These are phyloP conservation scores for Gymnosoma rotundatum DNA, from an alignment of 2,888 invertebrate genomes.

Conservation along the genomic window DNA sequence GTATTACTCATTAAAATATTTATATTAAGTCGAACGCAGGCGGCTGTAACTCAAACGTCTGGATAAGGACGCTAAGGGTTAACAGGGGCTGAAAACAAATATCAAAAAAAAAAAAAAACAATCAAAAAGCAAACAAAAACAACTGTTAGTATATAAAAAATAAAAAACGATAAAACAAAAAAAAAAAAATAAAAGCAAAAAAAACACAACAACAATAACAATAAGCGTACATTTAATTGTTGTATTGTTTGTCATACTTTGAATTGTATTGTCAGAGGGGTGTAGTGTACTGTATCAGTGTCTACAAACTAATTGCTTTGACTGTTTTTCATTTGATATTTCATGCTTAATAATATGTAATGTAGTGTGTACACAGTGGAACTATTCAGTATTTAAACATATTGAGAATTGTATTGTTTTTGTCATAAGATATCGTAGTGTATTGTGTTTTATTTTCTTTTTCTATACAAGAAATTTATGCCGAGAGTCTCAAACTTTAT, in stretches of 20 bases:
- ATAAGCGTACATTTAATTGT: not conserved
- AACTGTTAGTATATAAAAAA: constrained; percentile 19
- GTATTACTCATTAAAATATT: constrained; percentile 43
- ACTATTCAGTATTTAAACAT: not conserved
- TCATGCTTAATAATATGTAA: constrained; percentile 39
- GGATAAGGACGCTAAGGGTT: constrained; percentile 63
- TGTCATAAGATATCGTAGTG: constrained; percentile 27
- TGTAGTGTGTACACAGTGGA: constrained; percentile 45
- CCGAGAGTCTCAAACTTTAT: constrained; percentile 19
- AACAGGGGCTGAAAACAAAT: constrained; percentile 60
- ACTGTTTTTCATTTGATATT: constrained; percentile 54
- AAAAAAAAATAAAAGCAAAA: constrained; percentile 26
- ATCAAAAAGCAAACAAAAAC: constrained; percentile 1
- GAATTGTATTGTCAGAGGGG: constrained; percentile 19
- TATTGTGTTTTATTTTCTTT: constrained; percentile 19
- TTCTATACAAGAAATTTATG: not conserved
- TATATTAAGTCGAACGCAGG: constrained; percentile 3
- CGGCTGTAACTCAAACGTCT: constrained; percentile 5
- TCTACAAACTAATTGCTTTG: constrained; percentile 49
- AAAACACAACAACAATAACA: constrained; percentile 33
- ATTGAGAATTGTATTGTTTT: constrained; percentile 29
- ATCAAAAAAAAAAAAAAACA: constrained; percentile 39
- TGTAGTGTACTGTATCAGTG: constrained; percentile 47
- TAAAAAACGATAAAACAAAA: constrained; percentile 8
- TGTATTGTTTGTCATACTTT: constrained; percentile 12